A percentile compares a stretch with the other conserved stretches of the same genome.
Conservation (phyloP, 2,888 invertebrate genomes). For the Latrodectus elegans region DNA sequence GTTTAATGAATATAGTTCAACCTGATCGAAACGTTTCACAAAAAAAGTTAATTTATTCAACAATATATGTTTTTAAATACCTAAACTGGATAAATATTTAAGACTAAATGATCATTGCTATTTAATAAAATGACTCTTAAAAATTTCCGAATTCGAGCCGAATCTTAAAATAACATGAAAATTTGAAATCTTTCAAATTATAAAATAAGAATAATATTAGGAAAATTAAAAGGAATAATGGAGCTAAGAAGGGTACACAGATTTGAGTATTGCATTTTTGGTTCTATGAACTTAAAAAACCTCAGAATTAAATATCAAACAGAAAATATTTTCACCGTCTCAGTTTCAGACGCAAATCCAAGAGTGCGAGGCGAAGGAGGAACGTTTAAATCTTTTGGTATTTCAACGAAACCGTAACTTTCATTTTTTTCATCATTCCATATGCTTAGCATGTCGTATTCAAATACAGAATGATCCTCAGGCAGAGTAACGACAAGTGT, state of each 20-base stretch:
- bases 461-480: slow-evolving; percentile 87
- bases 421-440: slow-evolving; percentile 92
- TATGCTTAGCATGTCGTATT: slow-evolving; percentile 92
- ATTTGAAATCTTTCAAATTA: no score
- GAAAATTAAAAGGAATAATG: background rate
- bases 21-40: no score
- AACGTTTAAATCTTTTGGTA: slow-evolving; percentile 90
- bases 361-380: slow-evolving; percentile 95
- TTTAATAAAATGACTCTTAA: no score
- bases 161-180: no score
- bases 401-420: slow-evolving; percentile 91
- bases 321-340: slow-evolving; percentile 21
- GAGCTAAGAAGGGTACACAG: background rate
- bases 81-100: no score
- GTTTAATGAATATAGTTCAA: no score
- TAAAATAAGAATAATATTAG: no score
- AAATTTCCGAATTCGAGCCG: no score
- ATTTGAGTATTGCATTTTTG: background rate
- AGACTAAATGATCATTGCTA: no score
- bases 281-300: background rate
- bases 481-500: slow-evolving; percentile 93
- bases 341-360: slow-evolving; percentile 80
- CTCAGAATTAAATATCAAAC: background rate
- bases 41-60: no score
- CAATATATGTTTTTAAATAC: no score